Evolutionary conservation across 1,140 invertebrate genomes (phyloP), one percentile per base, ranked within the genome.

Genomic region (Phortica variegata): DNA sequence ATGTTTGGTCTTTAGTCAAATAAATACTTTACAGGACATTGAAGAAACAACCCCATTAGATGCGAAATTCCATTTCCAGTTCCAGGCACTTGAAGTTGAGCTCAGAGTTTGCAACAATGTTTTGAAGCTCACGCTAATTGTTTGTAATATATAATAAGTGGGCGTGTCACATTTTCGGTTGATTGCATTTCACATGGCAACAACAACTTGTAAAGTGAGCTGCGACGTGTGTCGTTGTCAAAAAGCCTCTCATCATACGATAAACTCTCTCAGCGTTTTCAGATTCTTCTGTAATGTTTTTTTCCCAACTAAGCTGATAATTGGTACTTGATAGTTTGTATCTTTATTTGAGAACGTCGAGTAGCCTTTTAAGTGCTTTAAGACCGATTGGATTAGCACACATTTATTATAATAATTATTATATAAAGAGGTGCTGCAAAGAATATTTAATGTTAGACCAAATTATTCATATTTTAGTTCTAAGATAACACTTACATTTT

Each of bases 171-270:
- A 42, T 54, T 55, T 54, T 52, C 51, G 46, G 44, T 53, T 42
- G 31, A 44, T 49, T 43, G 43, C 44, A 51, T 36, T 49, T 17
- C 39, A 50, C 36, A 37, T 21, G 29, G 42, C 43, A 44, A 43
- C 32, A 53, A 43, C 36, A 51, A 47, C 53, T 52, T 52, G 52
- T 56, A 40, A 36, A 54, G n/a, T 4, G 6, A 29, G 12, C 6
- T 29, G 62, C 61, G 61, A 33, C 62, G 10, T 32, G 43, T 49
- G 63, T 60, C 23, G 5, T 5, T 26, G 60, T 68, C 65, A 68
- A 63, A 68, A 68, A 68, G 63, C 63, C 63, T 57, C 32, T 68
- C 60, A 68, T 68, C 60, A 68, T 54, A 59, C 19, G 29, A 16
- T 33, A 51, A 43, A 45, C 41, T 47, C 55, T 53, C n/a, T n/a